Evolutionary conservation across 2,797 vertebrate species (phyloP), one percentile per base, ranked within the genome.

Genomic region (Malurus splendens): DNA sequence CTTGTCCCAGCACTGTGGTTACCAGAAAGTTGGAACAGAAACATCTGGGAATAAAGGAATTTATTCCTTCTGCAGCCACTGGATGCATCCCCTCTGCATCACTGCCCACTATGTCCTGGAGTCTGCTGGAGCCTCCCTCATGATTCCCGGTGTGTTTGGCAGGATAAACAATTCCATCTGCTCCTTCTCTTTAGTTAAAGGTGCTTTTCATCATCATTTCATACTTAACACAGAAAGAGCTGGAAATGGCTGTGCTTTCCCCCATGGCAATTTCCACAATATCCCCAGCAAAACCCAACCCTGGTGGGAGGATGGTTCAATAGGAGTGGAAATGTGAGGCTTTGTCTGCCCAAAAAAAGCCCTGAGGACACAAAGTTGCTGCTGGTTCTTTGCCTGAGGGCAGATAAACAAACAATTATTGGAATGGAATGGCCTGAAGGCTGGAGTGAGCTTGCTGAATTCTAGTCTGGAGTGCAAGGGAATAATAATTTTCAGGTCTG

Each of bases 1-100:
- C 2, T 54, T 36, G 19, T 39, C 22, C 17, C 1, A 0, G 7
- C 54, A 61, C 38, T 54, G 28, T 16, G 1, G 0, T 42, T 65
- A 23, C 18, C 70, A 24, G 22, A 75, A 61, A 42, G 6, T 18
- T 36, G 39, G 57, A 51, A 41, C 8, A 30, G 20, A 65, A 42
- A 14, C 4, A 33, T 33, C 12, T 47, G 62, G 64, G 64, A 72
- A 14, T 5, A 17, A 62, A 84, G 39, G 41, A 36, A 60, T 45
- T 36, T 8, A 9, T 51, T 71, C 16, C 45, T 57, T 9, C 47
- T 64, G 4, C 59, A 75, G 39, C 51, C 47, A 1, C 51, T 61
- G 52, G 45, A 18, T 61, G 12, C 28, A 13, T 33, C n/a, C 8
- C 20, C 36, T 75, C 28, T 42, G 20, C 19, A 4, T 25, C 1